These are phyloP conservation scores for Tinamus major DNA, from an alignment of 2,797 vertebrate species.

Conservation along the genomic window DNA sequence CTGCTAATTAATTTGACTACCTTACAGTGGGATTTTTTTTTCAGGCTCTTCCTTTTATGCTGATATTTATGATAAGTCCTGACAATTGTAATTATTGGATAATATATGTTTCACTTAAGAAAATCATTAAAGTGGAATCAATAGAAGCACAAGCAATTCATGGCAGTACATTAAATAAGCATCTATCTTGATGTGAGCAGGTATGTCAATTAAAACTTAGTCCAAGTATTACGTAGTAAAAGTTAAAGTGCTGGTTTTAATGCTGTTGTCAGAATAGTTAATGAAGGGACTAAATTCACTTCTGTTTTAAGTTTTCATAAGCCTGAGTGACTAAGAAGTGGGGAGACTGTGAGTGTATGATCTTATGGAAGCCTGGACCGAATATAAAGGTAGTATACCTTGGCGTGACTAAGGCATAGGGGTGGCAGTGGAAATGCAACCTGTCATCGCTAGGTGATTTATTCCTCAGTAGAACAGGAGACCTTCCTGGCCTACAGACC, in stretches of 20 bases:
- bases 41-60: neutral
- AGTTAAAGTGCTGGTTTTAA: neutral
- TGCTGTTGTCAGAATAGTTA: neutral
- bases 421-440: slow-evolving; percentile 18
- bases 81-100: slow-evolving; percentile 41
- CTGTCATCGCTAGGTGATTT: slow-evolving; percentile 14
- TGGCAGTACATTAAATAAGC: slow-evolving; percentile 40
- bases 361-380: neutral
- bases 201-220: slow-evolving; percentile 5
- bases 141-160: slow-evolving; percentile 33
- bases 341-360: neutral
- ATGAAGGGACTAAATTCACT: neutral
- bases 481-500: neutral
- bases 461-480: slow-evolving; percentile 3
- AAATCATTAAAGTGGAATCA: slow-evolving; percentile 62
- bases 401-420: neutral
- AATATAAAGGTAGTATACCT: neutral
- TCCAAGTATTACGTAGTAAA: neutral
- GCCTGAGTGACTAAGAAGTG: neutral
- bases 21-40: slow-evolving; percentile 9
- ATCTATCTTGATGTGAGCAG: slow-evolving; percentile 43
- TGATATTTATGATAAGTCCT: slow-evolving; percentile 44
- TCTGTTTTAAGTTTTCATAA: slow-evolving; percentile 12
- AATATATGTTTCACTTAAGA: slow-evolving; percentile 56
- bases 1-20: slow-evolving; percentile 41